A percentile compares a stretch with the other conserved stretches of the same genome.
These are phyloP conservation scores for Drosophila monieri DNA, from an alignment of 2,888 invertebrate genomes.

Conservation along the genomic window DNA sequence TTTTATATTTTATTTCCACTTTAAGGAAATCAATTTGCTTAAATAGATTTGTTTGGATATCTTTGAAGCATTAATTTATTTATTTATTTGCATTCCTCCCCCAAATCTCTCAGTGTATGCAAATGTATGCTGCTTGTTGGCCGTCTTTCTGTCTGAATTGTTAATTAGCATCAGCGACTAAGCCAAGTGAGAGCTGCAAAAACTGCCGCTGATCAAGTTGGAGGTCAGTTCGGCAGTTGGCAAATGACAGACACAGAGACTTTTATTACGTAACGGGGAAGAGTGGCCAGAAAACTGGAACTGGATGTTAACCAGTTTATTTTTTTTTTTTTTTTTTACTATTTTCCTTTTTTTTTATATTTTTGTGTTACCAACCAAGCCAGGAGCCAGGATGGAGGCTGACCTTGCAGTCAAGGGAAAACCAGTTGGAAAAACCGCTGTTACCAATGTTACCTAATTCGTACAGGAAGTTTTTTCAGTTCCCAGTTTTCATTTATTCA, in stretches of 20 bases:
- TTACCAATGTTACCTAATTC: conserved; percentile 69
- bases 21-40: no score
- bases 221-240: conserved; percentile 62
- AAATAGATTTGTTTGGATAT: no score
- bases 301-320: conserved; percentile 15
- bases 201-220: conserved; percentile 70
- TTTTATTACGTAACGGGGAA: conserved; percentile 61
- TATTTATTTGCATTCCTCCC: background rate
- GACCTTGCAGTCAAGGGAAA: conserved; percentile 56
- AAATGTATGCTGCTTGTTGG: conserved; percentile 34
- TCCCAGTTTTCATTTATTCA: conserved; percentile 3
- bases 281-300: conserved; percentile 50
- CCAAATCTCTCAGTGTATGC: conserved; percentile 11
- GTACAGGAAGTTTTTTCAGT: conserved; percentile 58
- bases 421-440: conserved; percentile 70
- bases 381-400: conserved; percentile 56
- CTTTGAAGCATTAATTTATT: background rate
- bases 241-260: conserved; percentile 23
- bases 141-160: conserved; percentile 57
- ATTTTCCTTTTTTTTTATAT: background rate
- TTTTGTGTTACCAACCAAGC: conserved; percentile 16
- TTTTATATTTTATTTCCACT: no score
- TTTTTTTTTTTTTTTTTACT: conserved; percentile 18
- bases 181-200: conserved; percentile 38
- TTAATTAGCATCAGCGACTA: conserved; percentile 68